Base-by-base conservation (phyloP, 2,797 vertebrate genomes). In the Salmo trutta region DNA sequence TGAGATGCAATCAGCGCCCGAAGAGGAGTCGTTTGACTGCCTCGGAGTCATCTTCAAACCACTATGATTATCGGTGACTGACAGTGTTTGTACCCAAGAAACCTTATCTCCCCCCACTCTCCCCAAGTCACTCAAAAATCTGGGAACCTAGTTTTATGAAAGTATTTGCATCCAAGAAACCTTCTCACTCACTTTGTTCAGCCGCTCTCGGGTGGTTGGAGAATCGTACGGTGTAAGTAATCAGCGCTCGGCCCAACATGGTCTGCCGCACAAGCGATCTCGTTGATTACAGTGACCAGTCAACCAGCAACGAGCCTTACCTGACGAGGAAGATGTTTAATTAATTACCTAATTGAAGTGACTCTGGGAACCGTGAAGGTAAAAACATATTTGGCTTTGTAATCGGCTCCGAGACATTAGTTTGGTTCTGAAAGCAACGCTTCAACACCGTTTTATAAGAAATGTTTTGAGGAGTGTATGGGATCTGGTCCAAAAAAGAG, bases 321-420 rank as follows among this genome's bases (percentile, higher is more conserved):
- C 90, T 91, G 85, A 86, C 6, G 24, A 81, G 52, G 75, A 79
- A 83, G 80, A 84, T 75, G 64, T 73, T 64, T 77, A 89, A 89
- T 87, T 85, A 88, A 90, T 90, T 83, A 87, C 79, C 77, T 87
- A 81, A 86, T 76, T 83, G 86, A 89, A 85, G 81, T 71, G 79
- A 86, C 67, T 83, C 85, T 79, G 69, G 74, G 86, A 88, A 82
- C 62, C 83, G 80, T 87, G 87, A 86, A 88, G 83, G 83, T 85
- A 85, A 85, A 90, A 84, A 62, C 8, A 7, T 53, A 14, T 77
- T 86, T 85, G 81, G 72, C 33, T 72, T 84, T 79, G 52, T 77
- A 86, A 89, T 88, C 74, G 54, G 79, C 82, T 77, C 71, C 74
- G 76, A 66, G 65, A 71, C 71, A 73, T 74, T 74, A 56, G 64